A percentile compares a stretch with the other conserved stretches of the same genome.
These are phyloP conservation scores for Pachycephala philippinensis DNA, from an alignment of 2,113 vertebrate genomes.

Conservation along the genomic window DNA sequence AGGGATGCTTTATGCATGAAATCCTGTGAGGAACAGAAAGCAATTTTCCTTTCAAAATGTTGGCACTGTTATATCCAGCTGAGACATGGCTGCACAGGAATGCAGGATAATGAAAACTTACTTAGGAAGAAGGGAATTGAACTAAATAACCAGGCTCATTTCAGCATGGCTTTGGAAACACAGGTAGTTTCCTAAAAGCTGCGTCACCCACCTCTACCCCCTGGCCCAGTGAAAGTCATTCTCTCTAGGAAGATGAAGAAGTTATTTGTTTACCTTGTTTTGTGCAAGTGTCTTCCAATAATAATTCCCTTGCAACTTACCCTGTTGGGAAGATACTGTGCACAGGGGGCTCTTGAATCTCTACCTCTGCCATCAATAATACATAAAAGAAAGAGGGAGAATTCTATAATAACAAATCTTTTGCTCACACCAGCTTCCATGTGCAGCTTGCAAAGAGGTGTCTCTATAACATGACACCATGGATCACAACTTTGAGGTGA, in stretches of 20 bases:
- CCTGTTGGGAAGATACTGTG: not conserved
- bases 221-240: not conserved
- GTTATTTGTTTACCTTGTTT: not conserved
- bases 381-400: too few relatives aligned
- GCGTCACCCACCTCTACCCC: not conserved
- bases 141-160: not conserved
- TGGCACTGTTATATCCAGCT: not conserved
- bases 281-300: not conserved
- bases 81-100: not conserved
- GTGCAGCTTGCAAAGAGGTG: not conserved
- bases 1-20: not conserved
- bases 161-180: not conserved
- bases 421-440: not conserved
- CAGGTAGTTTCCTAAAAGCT: not conserved
- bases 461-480: not conserved
- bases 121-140: not conserved
- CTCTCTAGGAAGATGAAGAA: not conserved
- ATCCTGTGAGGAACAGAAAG: not conserved
- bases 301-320: not conserved
- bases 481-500: not conserved
- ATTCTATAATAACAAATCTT: not conserved
- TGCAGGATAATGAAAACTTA: not conserved
- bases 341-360: not conserved
- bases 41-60: constrained; percentile 20
- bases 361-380: not conserved